Evolutionary conservation across 2,888 invertebrate genomes (phyloP), one percentile per base, ranked within the genome.

Genomic region (Andrena bucephala): DNA sequence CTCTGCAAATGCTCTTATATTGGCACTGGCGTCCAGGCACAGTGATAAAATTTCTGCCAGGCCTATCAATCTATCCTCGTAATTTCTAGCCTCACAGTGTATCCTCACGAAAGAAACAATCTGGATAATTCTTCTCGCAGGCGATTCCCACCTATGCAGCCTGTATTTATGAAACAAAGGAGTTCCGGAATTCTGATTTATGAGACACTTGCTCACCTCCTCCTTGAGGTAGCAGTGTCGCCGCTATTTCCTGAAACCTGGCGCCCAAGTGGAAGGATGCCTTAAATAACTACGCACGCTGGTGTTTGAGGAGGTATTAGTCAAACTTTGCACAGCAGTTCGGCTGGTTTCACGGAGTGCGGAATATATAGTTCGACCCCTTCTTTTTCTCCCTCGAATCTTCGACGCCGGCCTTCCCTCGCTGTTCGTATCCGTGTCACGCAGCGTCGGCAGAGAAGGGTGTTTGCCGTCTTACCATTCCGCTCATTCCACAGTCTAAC

Each of bases 361-460:
- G 48, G 33, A 59, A 72, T 68, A 67, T 48, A 57, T 5, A 42
- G 31, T 75, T 20, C 6, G 16, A 65, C 62, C 60, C 3, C 31
- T 24, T 65, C 27, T 59, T 72, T 77, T 65, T 75, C 57, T 65
- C 6, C 42, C 24, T 42, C 36, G 77, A 71, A 75, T 63, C 77
- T 80, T 84, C 59, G 60, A 66, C 42, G 66, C 31, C 52, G 66
- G 27, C 68, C 27, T 27, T 67, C 29, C 71, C 48, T 73, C 36
- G 36, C 70, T 62, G 54, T 83, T 76, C 73, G 75, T 72, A 67
- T 50, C 74, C 72, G 75, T 78, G 81, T 73, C 75, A 74, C 69
- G 65, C 31, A 70, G 65, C 71, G 57, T 65, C 65, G 50, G 57
- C 50, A 67, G 29, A 74, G 67, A 59, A 62, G 63, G 57, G 48